phyloP scores from a whole-genome alignment of 1,140 invertebrate genomes.

The Pachyrhynchus sulphureomaculatus region DNA sequence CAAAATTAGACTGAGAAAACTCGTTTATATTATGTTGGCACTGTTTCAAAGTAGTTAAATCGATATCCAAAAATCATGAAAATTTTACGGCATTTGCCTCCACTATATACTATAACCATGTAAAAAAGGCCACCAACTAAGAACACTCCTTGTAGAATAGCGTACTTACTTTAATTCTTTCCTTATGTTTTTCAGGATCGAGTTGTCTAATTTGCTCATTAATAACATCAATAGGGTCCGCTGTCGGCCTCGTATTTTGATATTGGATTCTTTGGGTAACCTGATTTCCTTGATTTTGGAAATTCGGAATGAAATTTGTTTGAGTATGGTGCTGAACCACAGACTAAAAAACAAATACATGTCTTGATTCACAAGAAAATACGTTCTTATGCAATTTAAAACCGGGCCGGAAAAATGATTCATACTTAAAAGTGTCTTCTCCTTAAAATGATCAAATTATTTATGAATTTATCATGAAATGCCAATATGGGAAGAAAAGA shows the following conservation, averaged over 20 bases:
- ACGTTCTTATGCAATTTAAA: too few species aligned
- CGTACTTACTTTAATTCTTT: conserved; percentile 53
- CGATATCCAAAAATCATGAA: too few species aligned
- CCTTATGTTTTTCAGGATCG: conserved; percentile 62
- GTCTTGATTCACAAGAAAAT: too few species aligned
- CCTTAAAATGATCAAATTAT: background rate
- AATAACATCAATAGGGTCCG: conserved; percentile 43
- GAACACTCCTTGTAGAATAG: too few species aligned
- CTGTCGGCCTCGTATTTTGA: conserved; percentile 45
- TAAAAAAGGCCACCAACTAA: too few species aligned
- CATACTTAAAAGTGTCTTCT: too few species aligned
- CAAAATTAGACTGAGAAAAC: too few species aligned
- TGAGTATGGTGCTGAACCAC: conserved; percentile 49
- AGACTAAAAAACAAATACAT: conserved; percentile 7
- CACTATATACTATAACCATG: too few species aligned
- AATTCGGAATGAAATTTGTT: conserved; percentile 48
- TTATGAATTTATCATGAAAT: background rate
- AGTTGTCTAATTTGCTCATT: conserved; percentile 52
- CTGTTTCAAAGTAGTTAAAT: too few species aligned
- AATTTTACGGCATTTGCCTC: too few species aligned
- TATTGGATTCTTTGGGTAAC: conserved; percentile 34
- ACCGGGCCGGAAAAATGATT: too few species aligned
- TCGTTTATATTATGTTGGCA: too few species aligned
- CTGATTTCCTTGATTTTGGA: conserved; percentile 17
- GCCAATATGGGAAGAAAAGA: background rate